A percentile compares a stretch with the other conserved stretches of the same genome.
Conservation (phyloP, 2,797 vertebrate species). For the Oryzias dopingdopingensis region DNA sequence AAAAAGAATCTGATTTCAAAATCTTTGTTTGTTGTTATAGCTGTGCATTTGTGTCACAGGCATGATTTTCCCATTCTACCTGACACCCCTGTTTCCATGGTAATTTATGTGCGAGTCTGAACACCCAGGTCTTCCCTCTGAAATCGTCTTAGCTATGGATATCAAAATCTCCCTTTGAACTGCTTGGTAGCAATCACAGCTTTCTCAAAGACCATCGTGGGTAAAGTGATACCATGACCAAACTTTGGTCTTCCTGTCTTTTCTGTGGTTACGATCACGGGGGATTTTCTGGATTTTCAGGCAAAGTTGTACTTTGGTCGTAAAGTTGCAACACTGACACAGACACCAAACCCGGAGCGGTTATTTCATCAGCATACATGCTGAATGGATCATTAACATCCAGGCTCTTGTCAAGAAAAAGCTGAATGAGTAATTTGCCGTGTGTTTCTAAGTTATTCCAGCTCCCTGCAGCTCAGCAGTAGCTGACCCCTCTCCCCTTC, state of each 20-base stretch:
- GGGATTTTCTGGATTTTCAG: slow-evolving; percentile 1
- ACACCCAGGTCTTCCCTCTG: slow-evolving; percentile 19
- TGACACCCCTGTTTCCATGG: slow-evolving; percentile 46
- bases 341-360: slow-evolving; percentile 1
- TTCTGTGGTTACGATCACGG: slow-evolving; percentile 2
- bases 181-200: slow-evolving; percentile 7
- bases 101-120: slow-evolving; percentile 50
- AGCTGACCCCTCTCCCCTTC: slow-evolving; percentile 74
- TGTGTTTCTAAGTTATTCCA: slow-evolving; percentile 78
- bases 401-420: slow-evolving; percentile 38
- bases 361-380: slow-evolving; percentile 1
- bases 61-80: slow-evolving; percentile 30
- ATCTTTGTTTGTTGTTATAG: neutral
- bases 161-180: slow-evolving; percentile 46
- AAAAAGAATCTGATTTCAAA: slow-evolving; percentile 1
- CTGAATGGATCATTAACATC: slow-evolving; percentile 11
- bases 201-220: slow-evolving; percentile 14
- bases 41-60: slow-evolving; percentile 4
- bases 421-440: slow-evolving; percentile 69
- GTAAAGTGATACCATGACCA: slow-evolving; percentile 37
- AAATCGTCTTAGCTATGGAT: slow-evolving; percentile 32
- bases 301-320: neutral
- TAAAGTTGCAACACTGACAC: neutral
- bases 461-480: slow-evolving; percentile 74
- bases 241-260: slow-evolving; percentile 17